Conservation (phyloP, 2,888 invertebrate species). For the Monochamus alternatus region DNA sequence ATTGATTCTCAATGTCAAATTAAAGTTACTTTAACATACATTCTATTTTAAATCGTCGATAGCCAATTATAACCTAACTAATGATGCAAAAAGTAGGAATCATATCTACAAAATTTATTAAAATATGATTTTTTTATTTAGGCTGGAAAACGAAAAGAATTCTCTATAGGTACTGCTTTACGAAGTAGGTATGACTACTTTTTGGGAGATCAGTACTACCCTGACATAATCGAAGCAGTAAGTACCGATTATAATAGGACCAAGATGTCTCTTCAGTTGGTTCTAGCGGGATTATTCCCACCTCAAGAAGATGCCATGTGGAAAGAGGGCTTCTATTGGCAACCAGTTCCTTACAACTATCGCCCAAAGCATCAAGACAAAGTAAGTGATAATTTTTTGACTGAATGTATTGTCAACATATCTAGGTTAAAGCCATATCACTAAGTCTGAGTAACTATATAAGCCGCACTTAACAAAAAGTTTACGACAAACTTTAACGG, state of each 20-base stretch:
- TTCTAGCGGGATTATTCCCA: constrained; percentile 80
- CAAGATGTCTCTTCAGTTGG: constrained; percentile 80
- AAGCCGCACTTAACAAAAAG: too few species aligned
- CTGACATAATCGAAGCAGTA: constrained; percentile 75
- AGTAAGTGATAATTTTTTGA: constrained; percentile 37
- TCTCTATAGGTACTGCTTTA: constrained; percentile 76
- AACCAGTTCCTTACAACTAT: constrained; percentile 83
- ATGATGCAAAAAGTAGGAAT: too few species aligned
- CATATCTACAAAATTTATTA: too few species aligned
- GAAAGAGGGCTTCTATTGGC: constrained; percentile 77
- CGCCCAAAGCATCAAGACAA: constrained; percentile 68
- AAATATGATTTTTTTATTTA: constrained; percentile 48
- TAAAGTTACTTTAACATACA: too few species aligned
- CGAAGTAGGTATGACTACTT: constrained; percentile 76
- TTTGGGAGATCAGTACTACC: constrained; percentile 75
- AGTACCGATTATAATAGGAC: constrained; percentile 82
- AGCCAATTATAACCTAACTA: too few species aligned
- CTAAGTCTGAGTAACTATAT: too few species aligned
- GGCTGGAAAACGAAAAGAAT: constrained; percentile 65
- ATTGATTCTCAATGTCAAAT: too few species aligned
- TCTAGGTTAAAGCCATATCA: too few species aligned
- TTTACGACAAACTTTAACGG: too few species aligned
- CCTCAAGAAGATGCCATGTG: constrained; percentile 74
- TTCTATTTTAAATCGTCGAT: too few species aligned
- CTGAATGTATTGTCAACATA: too few species aligned